phyloP scores from a whole-genome alignment of 2,888 invertebrate species.

The Cryptus viduatorius region DNA sequence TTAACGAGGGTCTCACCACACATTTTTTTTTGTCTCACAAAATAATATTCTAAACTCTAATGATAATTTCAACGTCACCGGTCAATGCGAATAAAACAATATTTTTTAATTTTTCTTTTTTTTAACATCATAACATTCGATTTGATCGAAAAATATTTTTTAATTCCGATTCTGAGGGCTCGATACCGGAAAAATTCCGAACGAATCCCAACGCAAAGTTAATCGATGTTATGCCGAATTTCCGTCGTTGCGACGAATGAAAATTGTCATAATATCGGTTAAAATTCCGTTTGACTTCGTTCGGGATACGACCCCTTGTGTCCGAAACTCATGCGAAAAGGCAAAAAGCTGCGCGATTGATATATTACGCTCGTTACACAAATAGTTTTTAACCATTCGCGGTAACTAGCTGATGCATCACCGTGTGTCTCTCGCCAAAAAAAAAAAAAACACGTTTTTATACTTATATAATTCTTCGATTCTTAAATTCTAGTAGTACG shows the following conservation, averaged over 20 bases:
- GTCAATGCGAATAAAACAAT: conserved; percentile 63
- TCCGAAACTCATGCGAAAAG: conserved; percentile 52
- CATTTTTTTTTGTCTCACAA: conserved; percentile 43
- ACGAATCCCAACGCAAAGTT: too few relatives aligned
- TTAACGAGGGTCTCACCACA: conserved; percentile 2
- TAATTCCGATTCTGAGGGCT: conserved; percentile 30
- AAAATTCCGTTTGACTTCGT: too few relatives aligned
- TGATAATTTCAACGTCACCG: conserved; percentile 64
- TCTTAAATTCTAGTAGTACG: conserved; percentile 66
- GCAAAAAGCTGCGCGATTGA: conserved; percentile 63
- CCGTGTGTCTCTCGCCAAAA: conserved; percentile 31
- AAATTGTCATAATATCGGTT: too few relatives aligned
- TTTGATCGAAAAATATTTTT: conserved; percentile 60
- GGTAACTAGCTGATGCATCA: conserved; percentile 45
- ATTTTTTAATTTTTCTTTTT: conserved; percentile 2
- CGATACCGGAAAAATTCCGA: too few relatives aligned
- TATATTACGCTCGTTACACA: conserved; percentile 40
- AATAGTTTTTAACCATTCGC: conserved; percentile 57
- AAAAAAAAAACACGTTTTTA: conserved; percentile 23
- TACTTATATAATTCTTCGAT: conserved; percentile 26
- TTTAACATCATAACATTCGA: conserved; percentile 52
- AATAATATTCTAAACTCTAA: conserved; percentile 64
- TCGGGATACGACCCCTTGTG: neutral
- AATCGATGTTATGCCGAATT: too few relatives aligned
- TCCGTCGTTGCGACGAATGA: too few relatives aligned